Base-by-base conservation (phyloP, 2,113 vertebrate species). In the Guaruba guarouba region DNA sequence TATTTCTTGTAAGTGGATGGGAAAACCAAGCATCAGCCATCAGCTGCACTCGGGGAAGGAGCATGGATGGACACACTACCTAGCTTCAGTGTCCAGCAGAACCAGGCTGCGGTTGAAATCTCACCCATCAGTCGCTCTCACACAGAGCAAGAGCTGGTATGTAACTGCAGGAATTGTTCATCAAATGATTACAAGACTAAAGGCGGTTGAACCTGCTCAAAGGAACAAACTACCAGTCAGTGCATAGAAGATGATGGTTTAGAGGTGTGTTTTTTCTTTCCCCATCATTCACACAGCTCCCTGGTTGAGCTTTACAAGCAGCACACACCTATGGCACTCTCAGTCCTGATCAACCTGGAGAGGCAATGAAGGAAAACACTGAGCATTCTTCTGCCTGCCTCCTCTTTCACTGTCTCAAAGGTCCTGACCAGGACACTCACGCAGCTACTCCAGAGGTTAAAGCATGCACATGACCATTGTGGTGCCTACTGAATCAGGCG, bases 391-490 rank as follows among this genome's bases (percentile, higher is more conserved):
- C 49, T 71, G 25, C 13, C 48, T 48, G 5, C 14, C 6, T 51
- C 31, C 51, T 70, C 17, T 77, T 86, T 35, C 2, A 5, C 31
- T 46, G 6, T 16, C 80, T 37, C 54, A 44, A 37, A 82, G 37
- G 8, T 62, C 63, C 48, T 66, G 29, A 66, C 13, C 7, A 39
- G 73, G 31, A 24, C 52, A 44, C 31, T 57, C 29, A 28, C 18
- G 81, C 46, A 55, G 31, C 43, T 57, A 7, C 22, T 66, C 59
- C 46, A 86, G 77, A 71, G 41, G 17, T 2, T 37, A 78, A n/a
- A 86, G 37, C n/a, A 59, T 0, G 0, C 29, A 25, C 25, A 18
- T 13, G 44, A 46, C 20, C 29, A 29, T 0, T 7, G 20, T 2
- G 9, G 25, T 12, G 7, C 39, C 39, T 28, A 14, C 48, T 43